Evolutionary conservation across 2,797 vertebrate genomes (phyloP).

Genomic region (Coccyzus lansbergi): DNA sequence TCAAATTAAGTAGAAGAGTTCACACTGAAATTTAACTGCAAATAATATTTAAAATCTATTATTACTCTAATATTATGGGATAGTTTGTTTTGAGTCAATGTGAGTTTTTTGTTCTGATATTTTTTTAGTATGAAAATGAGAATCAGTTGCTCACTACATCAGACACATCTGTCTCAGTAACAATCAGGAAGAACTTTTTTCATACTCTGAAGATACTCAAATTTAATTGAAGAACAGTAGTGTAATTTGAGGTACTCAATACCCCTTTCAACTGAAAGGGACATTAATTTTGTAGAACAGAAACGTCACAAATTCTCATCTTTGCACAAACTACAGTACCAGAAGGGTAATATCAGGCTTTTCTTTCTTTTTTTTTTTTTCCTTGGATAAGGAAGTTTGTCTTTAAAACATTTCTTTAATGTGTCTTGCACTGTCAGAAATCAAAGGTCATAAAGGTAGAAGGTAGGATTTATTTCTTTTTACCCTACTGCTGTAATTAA

Average conservation of each 20-base stretch:
- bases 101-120: neutral
- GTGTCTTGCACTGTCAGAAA: conserved; percentile 37
- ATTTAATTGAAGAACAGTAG: neutral
- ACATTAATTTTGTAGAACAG: neutral
- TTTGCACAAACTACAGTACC: neutral
- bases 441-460: conserved; percentile 37
- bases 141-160: neutral
- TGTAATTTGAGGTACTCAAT: neutral
- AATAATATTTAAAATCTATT: neutral
- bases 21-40: neutral
- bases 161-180: neutral
- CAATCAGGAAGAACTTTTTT: neutral
- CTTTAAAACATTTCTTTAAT: conserved; percentile 39
- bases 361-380: neutral
- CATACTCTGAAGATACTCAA: neutral
- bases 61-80: neutral
- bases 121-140: neutral
- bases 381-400: neutral
- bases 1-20: neutral
- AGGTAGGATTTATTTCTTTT: conserved; percentile 59
- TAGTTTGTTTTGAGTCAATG: neutral
- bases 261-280: neutral
- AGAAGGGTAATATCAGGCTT: neutral
- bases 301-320: neutral
- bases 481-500: conserved; percentile 72